Evolutionary conservation across 2,797 vertebrate species (phyloP), one percentile per base, ranked within the genome.

Genomic region (Lithobates sylvaticus): DNA sequence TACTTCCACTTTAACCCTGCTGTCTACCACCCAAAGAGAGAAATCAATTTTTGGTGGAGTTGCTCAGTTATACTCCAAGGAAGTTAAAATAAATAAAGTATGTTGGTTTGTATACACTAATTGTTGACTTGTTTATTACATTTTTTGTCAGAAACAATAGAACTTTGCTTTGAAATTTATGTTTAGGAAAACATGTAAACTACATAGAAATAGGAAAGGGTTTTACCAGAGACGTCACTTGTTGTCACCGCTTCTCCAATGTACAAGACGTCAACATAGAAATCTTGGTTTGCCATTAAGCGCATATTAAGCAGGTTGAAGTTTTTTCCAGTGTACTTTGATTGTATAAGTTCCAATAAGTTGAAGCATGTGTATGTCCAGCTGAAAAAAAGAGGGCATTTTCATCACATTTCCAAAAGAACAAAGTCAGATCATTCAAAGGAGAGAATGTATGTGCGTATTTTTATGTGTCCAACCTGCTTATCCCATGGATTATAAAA

Each of bases 361-460:
- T 97, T 93, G 75, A 97, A 84, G 82, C 97, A 97, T 54, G 89
- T 95, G 68, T 97, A 97, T 32, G 91, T 94, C 97, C 97, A 97
- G 1, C 97, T 97, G 92, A 67, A 91, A 88, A 32, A 32, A 68
- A 78, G 5, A 61, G 26, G 50, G 18, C 3, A 67, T 1, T 61
- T 61, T 61, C 1, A 23, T 61, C 21, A 23, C 54, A 21, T 23
- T 61, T 61, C 50, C 4, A 61, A 61, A 61, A 7, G 18, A 6
- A 23, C 21, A 23, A 23, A 61, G 54, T 2, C 21, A 61, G 23
- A 61, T 61, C 12, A 61, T 23, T 61, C 50, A 54, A 39, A 39
- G 39, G 16, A 54, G 16, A 54, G 50, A 5, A 16, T 18, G 16
- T 54, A 18, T 16, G 16, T 54, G 16, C 15, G 16, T 61, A n/a